Percentiles rank a stretch among this genome's conserved stretches.
These are phyloP conservation scores for Linepithema humile DNA, from an alignment of 1,140 invertebrate species.

Conservation along the genomic window DNA sequence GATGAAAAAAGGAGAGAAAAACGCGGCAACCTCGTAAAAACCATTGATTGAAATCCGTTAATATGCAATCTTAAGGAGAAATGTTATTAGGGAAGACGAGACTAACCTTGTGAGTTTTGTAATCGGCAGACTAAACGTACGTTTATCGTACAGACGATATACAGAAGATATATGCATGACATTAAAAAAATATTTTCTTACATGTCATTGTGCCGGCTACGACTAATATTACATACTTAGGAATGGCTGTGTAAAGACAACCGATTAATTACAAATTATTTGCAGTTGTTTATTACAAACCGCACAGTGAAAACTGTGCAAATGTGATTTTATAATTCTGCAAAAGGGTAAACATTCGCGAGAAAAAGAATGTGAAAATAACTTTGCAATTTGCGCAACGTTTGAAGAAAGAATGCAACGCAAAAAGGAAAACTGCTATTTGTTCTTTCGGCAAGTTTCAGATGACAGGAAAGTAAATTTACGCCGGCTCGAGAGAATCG, in stretches of 20 bases:
- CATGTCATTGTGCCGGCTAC: not conserved
- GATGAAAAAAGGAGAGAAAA: not conserved
- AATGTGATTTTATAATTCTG: not conserved
- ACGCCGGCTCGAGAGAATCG: not conserved
- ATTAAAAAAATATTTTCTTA: slow-evolving; percentile 19
- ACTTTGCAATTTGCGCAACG: not conserved
- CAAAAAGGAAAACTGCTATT: not conserved
- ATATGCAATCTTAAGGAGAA: slow-evolving; percentile 6
- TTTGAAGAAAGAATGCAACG: too few relatives aligned
- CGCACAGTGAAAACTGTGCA: not conserved
- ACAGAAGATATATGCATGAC: not conserved
- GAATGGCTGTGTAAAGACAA: not conserved
- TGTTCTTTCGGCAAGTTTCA: not conserved
- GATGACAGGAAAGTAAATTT: slow-evolving; percentile 28
- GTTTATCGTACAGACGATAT: not conserved
- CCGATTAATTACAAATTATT: slow-evolving; percentile 11
- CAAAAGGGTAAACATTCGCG: not conserved
- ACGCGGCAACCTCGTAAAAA: slow-evolving; percentile 39
- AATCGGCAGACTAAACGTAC: slow-evolving; percentile 31
- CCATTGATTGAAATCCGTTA: slow-evolving; percentile 55
- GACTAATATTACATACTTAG: not conserved
- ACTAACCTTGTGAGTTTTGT: slow-evolving; percentile 44
- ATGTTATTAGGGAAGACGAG: slow-evolving; percentile 2
- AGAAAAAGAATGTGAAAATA: not conserved
- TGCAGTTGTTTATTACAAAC: not conserved